Conservation (phyloP, 92 coral and sea anemone genomes). For the Siderastrea siderea region DNA sequence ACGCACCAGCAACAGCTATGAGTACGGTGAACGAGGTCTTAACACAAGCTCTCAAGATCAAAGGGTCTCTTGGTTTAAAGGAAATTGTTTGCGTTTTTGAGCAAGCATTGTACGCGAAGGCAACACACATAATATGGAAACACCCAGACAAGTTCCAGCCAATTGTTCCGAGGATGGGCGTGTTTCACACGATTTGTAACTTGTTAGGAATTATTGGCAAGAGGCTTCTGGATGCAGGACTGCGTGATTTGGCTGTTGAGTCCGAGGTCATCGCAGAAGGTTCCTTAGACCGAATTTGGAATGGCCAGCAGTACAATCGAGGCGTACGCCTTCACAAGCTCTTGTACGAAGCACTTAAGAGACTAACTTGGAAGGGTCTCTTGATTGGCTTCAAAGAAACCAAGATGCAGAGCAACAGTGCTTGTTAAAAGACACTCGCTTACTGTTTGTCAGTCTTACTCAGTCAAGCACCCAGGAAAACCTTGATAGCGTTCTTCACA, state of each 20-base stretch:
- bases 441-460: not conserved
- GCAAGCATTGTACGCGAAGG: conserved; percentile 5
- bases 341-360: conserved; percentile 25
- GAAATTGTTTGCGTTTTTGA: conserved; percentile 27
- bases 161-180: conserved; percentile 32
- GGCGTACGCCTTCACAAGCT: conserved; percentile 47
- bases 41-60: conserved; percentile 46
- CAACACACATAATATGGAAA: too few relatives aligned
- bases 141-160: conserved; percentile 5
- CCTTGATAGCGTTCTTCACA: not conserved
- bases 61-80: conserved; percentile 23
- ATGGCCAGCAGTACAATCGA: conserved; percentile 32
- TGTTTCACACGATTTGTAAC: conserved; percentile 31
- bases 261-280: too few relatives aligned
- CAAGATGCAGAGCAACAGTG: not conserved
- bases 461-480: not conserved
- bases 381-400: not conserved
- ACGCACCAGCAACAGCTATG: conserved; percentile 60
- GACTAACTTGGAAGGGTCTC: conserved; percentile 29
- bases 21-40: conserved; percentile 56
- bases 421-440: not conserved
- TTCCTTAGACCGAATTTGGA: not conserved
- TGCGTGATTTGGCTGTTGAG: conserved; percentile 13
- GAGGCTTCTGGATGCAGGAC: conserved; percentile 35
- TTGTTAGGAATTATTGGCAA: conserved; percentile 25